A percentile compares a stretch with the other conserved stretches of the same genome.
phyloP scores from a whole-genome alignment of 2,797 vertebrate genomes.

The Enteromius argenteus region DNA sequence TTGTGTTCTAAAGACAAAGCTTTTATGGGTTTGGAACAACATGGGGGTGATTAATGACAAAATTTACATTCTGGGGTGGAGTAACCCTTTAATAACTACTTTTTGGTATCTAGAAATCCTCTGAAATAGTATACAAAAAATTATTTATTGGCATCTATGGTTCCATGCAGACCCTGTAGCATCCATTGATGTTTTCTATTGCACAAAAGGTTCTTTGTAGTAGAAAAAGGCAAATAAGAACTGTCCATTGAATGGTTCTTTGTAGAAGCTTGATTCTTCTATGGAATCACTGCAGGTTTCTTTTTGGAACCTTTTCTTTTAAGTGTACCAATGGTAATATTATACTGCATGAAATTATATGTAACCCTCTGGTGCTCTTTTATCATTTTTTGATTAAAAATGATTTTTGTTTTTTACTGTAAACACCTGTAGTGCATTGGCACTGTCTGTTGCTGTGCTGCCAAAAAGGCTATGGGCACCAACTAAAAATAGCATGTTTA shows the following conservation, averaged over 20 bases:
- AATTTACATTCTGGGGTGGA: too few species aligned
- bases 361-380: not conserved
- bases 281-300: not conserved
- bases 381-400: too few species aligned
- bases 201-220: not conserved
- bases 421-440: too few species aligned
- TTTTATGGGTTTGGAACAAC: too few species aligned
- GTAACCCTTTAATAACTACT: not conserved
- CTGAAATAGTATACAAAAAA: not conserved
- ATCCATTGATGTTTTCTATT: not conserved
- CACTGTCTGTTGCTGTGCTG: too few species aligned
- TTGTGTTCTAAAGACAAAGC: too few species aligned
- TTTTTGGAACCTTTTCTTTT: not conserved
- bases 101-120: not conserved
- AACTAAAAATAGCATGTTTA: too few species aligned
- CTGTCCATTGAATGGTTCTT: not conserved
- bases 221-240: not conserved
- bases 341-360: not conserved
- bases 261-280: not conserved
- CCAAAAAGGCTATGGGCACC: too few species aligned
- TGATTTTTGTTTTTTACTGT: too few species aligned
- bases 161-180: not conserved
- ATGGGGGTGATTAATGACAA: too few species aligned
- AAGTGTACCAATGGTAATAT: not conserved
- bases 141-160: not conserved